phyloP scores from a whole-genome alignment of 1,140 invertebrate genomes.

The Calephelis virginiensis region DNA sequence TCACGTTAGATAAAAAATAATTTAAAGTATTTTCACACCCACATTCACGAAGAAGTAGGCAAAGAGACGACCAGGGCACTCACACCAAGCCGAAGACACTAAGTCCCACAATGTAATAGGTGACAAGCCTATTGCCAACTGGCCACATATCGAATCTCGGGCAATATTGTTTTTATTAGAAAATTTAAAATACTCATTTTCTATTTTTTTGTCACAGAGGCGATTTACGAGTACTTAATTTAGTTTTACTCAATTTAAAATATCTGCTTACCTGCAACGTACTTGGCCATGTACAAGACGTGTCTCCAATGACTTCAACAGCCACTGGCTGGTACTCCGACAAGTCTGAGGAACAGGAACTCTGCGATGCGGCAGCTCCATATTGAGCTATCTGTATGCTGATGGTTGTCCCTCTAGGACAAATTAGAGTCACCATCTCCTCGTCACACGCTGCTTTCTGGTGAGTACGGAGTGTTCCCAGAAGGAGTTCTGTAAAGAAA shows the following conservation, averaged over 20 bases:
- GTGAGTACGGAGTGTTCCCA: slow-evolving; percentile 92
- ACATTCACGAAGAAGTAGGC: too few relatives aligned
- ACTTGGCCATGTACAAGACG: slow-evolving; percentile 76
- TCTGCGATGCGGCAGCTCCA: slow-evolving; percentile 62
- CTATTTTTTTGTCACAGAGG: too few relatives aligned
- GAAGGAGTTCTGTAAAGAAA: slow-evolving; percentile 85
- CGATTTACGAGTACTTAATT: neutral
- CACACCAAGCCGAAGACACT: too few relatives aligned
- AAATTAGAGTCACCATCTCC: slow-evolving; percentile 89
- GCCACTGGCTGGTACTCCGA: slow-evolving; percentile 78
- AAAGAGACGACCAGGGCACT: too few relatives aligned
- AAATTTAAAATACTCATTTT: too few relatives aligned
- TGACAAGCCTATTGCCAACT: too few relatives aligned
- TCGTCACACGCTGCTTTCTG: slow-evolving; percentile 93
- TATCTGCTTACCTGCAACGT: slow-evolving; percentile 73
- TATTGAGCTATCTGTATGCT: slow-evolving; percentile 88
- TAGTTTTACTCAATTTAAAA: slow-evolving; percentile 3
- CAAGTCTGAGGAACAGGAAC: slow-evolving; percentile 88
- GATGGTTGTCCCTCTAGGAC: slow-evolving; percentile 92
- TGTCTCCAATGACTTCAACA: slow-evolving; percentile 71
- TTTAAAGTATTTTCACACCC: too few relatives aligned
- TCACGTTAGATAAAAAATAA: too few relatives aligned
- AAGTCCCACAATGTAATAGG: too few relatives aligned
- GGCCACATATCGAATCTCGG: too few relatives aligned
- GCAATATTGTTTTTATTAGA: too few relatives aligned